Evolutionary conservation across 2,797 vertebrate species (phyloP), one percentile per base, ranked within the genome.

Genomic region (Rhinatrema bivittatum): DNA sequence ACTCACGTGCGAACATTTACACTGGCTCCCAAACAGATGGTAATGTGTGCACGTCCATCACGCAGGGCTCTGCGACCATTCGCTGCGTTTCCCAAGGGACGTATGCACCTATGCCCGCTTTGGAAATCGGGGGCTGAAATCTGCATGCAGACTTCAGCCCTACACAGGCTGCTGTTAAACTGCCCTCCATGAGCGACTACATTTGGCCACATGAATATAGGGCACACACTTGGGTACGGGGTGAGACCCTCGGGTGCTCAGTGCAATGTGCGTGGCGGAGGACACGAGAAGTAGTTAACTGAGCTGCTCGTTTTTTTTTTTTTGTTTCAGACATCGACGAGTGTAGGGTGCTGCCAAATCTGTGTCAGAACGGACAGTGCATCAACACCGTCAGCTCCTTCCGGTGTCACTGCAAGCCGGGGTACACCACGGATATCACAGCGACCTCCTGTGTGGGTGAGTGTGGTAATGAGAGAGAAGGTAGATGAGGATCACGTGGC

Each of bases 311-410:
- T 32, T 3, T 8, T 29, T 7, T 19, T 8, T 14, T n/a, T 9
- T 18, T 25, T 9, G 27, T 29, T 18, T 0, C 73, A 97, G 93
- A 97, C 46, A 93, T 97, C 18, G 92, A 97, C 0, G 91, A 97
- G 66, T 98, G 93, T 60, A 80, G 59, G 20, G 85, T 95, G 16
- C 73, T 95, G 48, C 79, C 89, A 7, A 84, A 85, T 56, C 71
- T 94, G 42, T 98, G 94, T 45, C 76, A 42, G 25, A 87, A 94
- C 0, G 91, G 93, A 1, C 84, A 91, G 62, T 96, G 92, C 60
- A 82, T 97, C 74, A 96, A 96, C 72, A 90, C 70, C 30, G 82
- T 92, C 1, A 91, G 93, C 15, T 93, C 91, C 20, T 95, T 89
- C 86, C 90, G 72, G 53, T 96, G 94, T 49, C 91, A 91, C 67